These are phyloP conservation scores for Rhinatrema bivittatum DNA, from an alignment of 2,797 vertebrate species.

Conservation along the genomic window DNA sequence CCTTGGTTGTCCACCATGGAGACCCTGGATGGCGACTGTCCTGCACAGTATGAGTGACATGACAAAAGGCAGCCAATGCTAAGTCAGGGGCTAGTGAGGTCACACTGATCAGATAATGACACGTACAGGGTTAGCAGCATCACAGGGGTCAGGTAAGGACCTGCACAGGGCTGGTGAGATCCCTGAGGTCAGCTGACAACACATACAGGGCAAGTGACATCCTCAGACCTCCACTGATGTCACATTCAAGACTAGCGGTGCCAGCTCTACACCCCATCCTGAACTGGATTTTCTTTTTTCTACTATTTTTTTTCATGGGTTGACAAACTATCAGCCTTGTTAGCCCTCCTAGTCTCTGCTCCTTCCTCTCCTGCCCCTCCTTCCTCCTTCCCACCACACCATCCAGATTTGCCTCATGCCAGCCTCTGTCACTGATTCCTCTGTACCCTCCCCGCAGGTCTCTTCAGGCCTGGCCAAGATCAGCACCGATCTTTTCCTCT, in stretches of 20 bases:
- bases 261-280: background rate
- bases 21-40: no score
- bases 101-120: background rate
- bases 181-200: background rate
- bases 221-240: background rate
- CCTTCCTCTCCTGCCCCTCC: no score
- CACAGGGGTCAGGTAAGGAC: no score
- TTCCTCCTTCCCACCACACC: background rate
- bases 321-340: background rate
- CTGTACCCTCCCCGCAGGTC: slow-evolving; percentile 4
- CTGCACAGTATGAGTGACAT: no score
- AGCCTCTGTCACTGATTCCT: no score
- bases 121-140: background rate
- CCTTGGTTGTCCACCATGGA: background rate
- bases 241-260: background rate
- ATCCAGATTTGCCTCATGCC: no score
- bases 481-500: slow-evolving; percentile 20
- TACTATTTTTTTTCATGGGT: background rate
- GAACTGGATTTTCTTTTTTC: no score
- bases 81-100: no score
- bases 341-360: background rate
- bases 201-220: background rate
- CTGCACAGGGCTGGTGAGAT: no score
- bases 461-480: slow-evolving; percentile 4
- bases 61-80: no score